phyloP scores from a whole-genome alignment of 2,113 vertebrate species.

The Otolemur garnettii region DNA sequence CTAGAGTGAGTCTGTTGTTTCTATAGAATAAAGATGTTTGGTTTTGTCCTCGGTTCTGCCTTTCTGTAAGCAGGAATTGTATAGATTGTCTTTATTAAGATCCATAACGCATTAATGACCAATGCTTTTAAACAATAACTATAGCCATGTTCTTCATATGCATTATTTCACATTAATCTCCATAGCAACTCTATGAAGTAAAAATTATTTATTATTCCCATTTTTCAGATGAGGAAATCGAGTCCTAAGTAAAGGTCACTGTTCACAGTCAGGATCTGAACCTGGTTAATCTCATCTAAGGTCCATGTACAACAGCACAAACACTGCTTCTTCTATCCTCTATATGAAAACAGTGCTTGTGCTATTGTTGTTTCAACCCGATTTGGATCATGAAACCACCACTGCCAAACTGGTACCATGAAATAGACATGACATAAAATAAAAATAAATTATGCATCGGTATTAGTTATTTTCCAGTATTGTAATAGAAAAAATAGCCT shows the following conservation, averaged over 20 bases:
- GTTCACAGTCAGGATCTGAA: neutral
- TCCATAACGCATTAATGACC: neutral
- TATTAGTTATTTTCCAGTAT: neutral
- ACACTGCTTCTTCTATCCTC: neutral
- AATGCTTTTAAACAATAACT: neutral
- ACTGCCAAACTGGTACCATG: neutral
- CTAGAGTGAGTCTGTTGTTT: neutral
- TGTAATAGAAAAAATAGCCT: neutral
- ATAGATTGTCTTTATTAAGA: neutral
- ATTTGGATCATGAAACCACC: accelerated
- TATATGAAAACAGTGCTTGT: neutral
- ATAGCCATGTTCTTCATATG: neutral
- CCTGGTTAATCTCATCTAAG: neutral
- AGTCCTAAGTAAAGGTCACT: neutral
- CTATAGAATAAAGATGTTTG: neutral
- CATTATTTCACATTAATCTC: neutral
- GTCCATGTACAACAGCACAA: neutral
- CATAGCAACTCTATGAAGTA: neutral
- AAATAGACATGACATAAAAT: neutral
- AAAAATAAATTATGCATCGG: neutral
- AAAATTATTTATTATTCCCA: neutral
- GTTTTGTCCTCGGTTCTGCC: neutral
- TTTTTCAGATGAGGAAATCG: neutral
- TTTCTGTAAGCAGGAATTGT: neutral
- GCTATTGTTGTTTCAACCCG: neutral